Conservation (phyloP, 37 sponge, comb jelly and placozoan species). For the Oopsacas minuta region DNA sequence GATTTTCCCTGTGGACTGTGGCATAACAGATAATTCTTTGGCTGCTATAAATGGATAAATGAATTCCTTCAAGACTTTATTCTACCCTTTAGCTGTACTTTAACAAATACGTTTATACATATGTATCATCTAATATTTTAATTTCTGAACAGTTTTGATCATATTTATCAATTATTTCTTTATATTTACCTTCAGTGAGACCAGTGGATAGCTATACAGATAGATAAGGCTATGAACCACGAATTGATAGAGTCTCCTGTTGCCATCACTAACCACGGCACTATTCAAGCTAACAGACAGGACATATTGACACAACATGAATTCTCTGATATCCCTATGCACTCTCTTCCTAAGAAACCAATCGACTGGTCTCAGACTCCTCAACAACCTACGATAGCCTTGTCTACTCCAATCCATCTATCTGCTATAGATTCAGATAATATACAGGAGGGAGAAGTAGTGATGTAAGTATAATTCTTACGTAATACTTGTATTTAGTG, state of each 20-base stretch:
- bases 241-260: not conserved
- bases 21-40: too few relatives aligned
- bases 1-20: too few relatives aligned
- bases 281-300: not conserved
- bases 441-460: not conserved
- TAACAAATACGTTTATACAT: too few relatives aligned
- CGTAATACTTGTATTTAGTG: too few relatives aligned
- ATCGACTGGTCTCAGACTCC: slow-evolving; percentile 14
- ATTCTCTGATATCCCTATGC: not conserved
- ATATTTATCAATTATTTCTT: too few relatives aligned
- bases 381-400: not conserved
- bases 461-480: not conserved
- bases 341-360: not conserved
- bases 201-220: too few relatives aligned
- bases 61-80: too few relatives aligned
- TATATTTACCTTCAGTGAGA: too few relatives aligned
- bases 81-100: too few relatives aligned
- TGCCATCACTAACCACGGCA: not conserved
- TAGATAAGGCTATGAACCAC: not conserved
- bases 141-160: too few relatives aligned
- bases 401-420: not conserved
- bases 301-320: not conserved
- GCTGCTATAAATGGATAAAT: too few relatives aligned
- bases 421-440: not conserved
- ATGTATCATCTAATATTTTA: too few relatives aligned